These are phyloP conservation scores for Galeopsomyia nigrocyanea DNA, from an alignment of 2,888 invertebrate species.

Conservation along the genomic window DNA sequence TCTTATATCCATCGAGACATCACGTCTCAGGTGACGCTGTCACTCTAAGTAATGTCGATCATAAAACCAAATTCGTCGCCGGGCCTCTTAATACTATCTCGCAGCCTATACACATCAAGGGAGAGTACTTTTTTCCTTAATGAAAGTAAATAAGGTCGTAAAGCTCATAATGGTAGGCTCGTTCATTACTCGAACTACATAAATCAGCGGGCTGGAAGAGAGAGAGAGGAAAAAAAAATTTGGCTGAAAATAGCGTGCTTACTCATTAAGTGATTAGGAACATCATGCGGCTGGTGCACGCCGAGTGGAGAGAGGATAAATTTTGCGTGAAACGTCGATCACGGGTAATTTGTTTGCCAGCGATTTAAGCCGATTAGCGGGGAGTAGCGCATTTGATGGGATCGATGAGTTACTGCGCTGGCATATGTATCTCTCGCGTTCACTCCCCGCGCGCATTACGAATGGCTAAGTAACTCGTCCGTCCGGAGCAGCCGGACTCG, in stretches of 20 bases:
- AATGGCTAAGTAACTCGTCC: constrained; percentile 48
- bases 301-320: not conserved
- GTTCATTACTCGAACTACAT: not conserved
- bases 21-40: too few relatives aligned
- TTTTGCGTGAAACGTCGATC: constrained; percentile 51
- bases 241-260: too few relatives aligned
- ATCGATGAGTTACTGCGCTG: constrained; percentile 49
- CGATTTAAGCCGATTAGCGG: constrained; percentile 56
- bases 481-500: too few relatives aligned
- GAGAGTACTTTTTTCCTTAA: not conserved
- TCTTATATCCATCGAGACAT: too few relatives aligned
- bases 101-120: not conserved
- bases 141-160: constrained; percentile 22
- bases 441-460: constrained; percentile 52
- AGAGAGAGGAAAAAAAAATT: too few relatives aligned
- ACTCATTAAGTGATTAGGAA: not conserved
- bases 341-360: constrained; percentile 55
- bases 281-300: not conserved
- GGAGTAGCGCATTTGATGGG: constrained; percentile 54
- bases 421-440: too few relatives aligned
- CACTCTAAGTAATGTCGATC: too few relatives aligned
- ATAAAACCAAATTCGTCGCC: too few relatives aligned
- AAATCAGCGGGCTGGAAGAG: too few relatives aligned
- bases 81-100: not conserved
- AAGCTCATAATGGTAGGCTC: constrained; percentile 15